Evolutionary conservation across 92 coral and sea anemone genomes (phyloP), one percentile per base, ranked within the genome.

Genomic region (Paragorgia papillata): DNA sequence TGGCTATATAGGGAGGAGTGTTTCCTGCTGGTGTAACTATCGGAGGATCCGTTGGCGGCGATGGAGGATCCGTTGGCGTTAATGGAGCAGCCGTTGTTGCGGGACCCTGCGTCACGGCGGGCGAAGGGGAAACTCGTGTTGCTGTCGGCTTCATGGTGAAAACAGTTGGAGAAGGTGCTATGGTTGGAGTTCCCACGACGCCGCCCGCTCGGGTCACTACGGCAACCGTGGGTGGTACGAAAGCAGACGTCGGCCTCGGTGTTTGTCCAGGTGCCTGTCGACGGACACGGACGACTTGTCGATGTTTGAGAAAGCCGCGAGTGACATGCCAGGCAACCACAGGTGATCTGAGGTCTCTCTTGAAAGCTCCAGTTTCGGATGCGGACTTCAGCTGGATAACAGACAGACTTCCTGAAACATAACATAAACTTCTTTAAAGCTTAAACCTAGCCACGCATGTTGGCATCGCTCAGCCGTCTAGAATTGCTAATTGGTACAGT

Each of bases 241-340:
- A 84, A 14, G 57, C 50, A 5, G 29, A 28, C 24, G 84, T 49
- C 69, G 43, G 56, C 17, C 34, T 32, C 1, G 80, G 69, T 21
- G 81, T 65, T 33, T 39, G 46, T 31, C 67, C 68, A 5, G 67
- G 60, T 37, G 82, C 84, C 49, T 95, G 95, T 65, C 99, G 84
- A 48, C 99, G 97, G 54, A 86, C 88, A 50, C 98, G 90, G 30
- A 86, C 78, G 34, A 71, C 80, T 21, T 68, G 91, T 51, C 87
- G 86, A 44, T 80, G 85, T 79, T 91, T 91, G 7, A 89, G 88
- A 44, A 74, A 80, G 33, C 97, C 99, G 57, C 91, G 87, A 21
- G 92, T 84, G 68, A 95, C 90, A 53, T 95, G 97, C 99, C 99
- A 95, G 33, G 89, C 95, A 74, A 81, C 81, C 30, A 95, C 92